Evolutionary conservation across 2,113 vertebrate genomes (phyloP), one percentile per base, ranked within the genome.

Genomic region (Hystrix brachyura): DNA sequence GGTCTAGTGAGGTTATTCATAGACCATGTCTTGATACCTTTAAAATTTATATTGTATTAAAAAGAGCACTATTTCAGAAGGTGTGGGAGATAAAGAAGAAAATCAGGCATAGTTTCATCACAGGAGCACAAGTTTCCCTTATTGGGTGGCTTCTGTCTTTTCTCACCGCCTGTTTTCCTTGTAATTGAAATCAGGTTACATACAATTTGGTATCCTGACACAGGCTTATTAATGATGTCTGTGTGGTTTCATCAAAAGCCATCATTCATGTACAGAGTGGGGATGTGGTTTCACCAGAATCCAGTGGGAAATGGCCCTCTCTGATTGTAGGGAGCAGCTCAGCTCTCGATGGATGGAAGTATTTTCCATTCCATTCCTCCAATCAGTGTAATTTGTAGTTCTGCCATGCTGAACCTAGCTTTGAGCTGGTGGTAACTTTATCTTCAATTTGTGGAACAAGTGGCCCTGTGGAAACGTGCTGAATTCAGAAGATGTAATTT

Each of bases 361-460:
- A 5, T 85, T 89, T 97, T 51, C 72, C 72, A 74, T 95, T 76
- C 74, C 87, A 48, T 79, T 21, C 59, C 67, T 59, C 94, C 94
- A 65, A 94, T 97, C 86, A 62, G 51, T 86, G 32, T 96, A 59
- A 87, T 95, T 91, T 94, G 83, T 97, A 87, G 32, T 87, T 76
- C 1, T 0, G 23, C 82, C 43, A 0, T 60, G 12, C 72, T 27
- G 86, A 96, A 90, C 82, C 72, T 46, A 65, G 69, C 65, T 85
- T 84, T 92, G 59, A 59, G 74, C 88, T 2, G 62, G 74, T 69
- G 71, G 95, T 72, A 71, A 95, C 86, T 95, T 83, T 82, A 87
- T 90, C 96, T 96, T 53, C 79, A 91, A 59, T 34, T 92, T 15
- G 86, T 18, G 85, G 62, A 64, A 60, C 43, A 15, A 13, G 60